These are phyloP conservation scores for Acanthochromis polyacanthus DNA, from an alignment of 2,113 vertebrate species.

Conservation along the genomic window DNA sequence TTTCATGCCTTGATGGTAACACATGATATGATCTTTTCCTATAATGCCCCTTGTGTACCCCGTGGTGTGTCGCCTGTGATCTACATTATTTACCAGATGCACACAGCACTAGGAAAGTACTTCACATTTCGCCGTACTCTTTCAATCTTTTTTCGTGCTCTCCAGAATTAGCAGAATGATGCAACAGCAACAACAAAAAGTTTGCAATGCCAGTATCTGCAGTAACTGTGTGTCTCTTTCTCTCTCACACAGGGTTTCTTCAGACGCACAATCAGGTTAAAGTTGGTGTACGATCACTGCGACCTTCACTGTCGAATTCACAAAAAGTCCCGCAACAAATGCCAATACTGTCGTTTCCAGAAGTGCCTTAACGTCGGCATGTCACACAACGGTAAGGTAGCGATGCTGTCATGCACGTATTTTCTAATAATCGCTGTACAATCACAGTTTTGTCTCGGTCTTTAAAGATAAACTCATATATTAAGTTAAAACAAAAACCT, in stretches of 20 bases:
- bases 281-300: constrained; percentile 96
- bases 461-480: background rate
- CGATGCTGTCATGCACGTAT: background rate
- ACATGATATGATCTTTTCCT: background rate
- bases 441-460: background rate
- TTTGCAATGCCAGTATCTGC: background rate
- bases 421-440: background rate
- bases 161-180: background rate
- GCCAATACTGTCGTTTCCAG: constrained; percentile 99
- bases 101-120: no score
- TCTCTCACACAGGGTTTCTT: constrained; percentile 91
- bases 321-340: constrained; percentile 99
- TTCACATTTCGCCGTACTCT: no score
- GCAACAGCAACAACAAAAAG: background rate
- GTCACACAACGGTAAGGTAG: constrained; percentile 96
- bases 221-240: constrained; percentile 13
- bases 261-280: constrained; percentile 95
- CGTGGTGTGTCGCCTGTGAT: background rate
- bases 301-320: constrained; percentile 97
- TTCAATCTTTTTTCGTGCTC: no score
- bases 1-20: no score
- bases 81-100: background rate
- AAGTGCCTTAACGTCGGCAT: constrained; percentile 98
- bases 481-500: background rate
- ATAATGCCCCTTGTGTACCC: background rate